Evolutionary conservation across 2,113 vertebrate species (phyloP).

Genomic region (Cromileptes altivelis): DNA sequence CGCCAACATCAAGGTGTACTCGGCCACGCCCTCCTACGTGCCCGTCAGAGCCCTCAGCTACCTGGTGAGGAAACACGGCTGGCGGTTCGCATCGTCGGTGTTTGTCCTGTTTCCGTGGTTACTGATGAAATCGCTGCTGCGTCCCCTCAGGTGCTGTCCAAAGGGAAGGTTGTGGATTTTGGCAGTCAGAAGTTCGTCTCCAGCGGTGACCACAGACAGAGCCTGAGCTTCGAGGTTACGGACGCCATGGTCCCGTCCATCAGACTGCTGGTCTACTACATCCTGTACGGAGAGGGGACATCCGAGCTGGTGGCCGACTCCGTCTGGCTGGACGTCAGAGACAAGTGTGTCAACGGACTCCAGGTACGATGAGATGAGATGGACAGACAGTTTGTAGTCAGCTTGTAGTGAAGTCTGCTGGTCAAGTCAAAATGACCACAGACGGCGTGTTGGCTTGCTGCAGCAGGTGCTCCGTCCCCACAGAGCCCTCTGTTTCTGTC

Average conservation of each 20-base stretch:
- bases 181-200: slow-evolving; percentile 67
- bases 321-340: slow-evolving; percentile 89
- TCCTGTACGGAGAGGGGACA: slow-evolving; percentile 86
- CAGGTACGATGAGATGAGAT: slow-evolving; percentile 75
- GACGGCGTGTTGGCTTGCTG: too few species aligned
- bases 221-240: slow-evolving; percentile 87
- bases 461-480: too few species aligned
- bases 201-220: slow-evolving; percentile 74
- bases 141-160: slow-evolving; percentile 68
- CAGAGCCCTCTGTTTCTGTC: too few species aligned
- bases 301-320: slow-evolving; percentile 94
- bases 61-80: slow-evolving; percentile 84
- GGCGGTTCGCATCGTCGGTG: rapidly evolving
- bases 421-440: too few species aligned
- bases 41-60: slow-evolving; percentile 89
- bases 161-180: slow-evolving; percentile 85
- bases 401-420: too few species aligned
- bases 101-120: background rate
- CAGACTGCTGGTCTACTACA: slow-evolving; percentile 93
- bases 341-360: slow-evolving; percentile 89
- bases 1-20: slow-evolving; percentile 84
- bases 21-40: slow-evolving; percentile 82
- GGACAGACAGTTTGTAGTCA: too few species aligned
- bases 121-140: background rate
- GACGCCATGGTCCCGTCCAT: slow-evolving; percentile 92